These are phyloP conservation scores for Oryzias dopingdopingensis DNA, from an alignment of 2,797 vertebrate genomes.

Conservation along the genomic window DNA sequence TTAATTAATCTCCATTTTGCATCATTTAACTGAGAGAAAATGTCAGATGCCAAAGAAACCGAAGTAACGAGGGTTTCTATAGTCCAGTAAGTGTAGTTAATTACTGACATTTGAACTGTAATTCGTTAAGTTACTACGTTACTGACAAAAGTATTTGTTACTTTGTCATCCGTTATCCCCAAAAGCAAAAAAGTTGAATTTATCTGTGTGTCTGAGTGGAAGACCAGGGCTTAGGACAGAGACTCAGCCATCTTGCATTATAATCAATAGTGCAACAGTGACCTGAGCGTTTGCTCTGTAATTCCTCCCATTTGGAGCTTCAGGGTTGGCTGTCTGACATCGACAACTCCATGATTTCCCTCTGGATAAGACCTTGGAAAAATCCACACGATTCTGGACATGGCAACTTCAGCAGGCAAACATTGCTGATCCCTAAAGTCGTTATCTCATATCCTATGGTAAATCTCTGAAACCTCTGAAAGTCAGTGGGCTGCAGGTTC, in stretches of 20 bases:
- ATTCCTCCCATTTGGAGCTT: constrained; percentile 72
- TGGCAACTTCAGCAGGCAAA: constrained; percentile 30
- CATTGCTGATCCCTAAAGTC: constrained; percentile 19
- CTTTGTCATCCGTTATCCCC: too few relatives aligned
- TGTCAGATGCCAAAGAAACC: too few relatives aligned
- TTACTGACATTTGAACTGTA: too few relatives aligned
- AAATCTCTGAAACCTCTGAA: constrained; percentile 26
- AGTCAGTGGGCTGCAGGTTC: constrained; percentile 13
- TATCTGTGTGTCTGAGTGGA: constrained; percentile 25
- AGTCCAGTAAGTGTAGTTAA: too few relatives aligned
- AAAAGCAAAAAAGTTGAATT: constrained; percentile 17
- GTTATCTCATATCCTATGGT: constrained; percentile 2
- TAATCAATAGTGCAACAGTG: constrained; percentile 80
- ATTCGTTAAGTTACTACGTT: too few relatives aligned
- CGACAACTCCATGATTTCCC: constrained; percentile 70
- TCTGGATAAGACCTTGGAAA: constrained; percentile 35
- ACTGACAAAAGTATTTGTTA: too few relatives aligned
- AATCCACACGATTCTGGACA: constrained; percentile 30
- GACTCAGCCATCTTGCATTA: constrained; percentile 68
- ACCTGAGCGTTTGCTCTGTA: constrained; percentile 67
- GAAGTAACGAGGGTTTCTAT: too few relatives aligned
- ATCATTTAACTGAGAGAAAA: too few relatives aligned
- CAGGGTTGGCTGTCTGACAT: constrained; percentile 62
- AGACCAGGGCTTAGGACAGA: constrained; percentile 62
- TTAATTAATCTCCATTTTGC: too few relatives aligned